Evolutionary conservation across 2,888 invertebrate species (phyloP), one percentile per base, ranked within the genome.

Genomic region (Macrosiphum euphorbiae): DNA sequence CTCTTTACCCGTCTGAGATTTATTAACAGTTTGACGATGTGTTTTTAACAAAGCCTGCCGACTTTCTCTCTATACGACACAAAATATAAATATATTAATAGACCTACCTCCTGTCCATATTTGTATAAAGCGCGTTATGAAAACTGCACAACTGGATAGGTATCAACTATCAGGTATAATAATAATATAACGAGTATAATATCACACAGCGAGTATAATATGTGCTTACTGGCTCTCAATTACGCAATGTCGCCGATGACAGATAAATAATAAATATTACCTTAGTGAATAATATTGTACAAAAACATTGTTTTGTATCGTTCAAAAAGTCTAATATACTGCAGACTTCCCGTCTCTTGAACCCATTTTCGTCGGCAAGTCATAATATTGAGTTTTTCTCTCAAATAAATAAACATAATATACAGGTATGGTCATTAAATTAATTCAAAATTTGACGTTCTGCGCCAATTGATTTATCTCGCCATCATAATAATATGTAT

Each of bases 201-300:
- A 88, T 58, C 55, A 41, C 58, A 55, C 88, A 13, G 20, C 44
- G 44, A n/a, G 55, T 44, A 58, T 0, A 3, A 16, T 24, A 58
- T 24, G 26, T 16, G 28, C 1, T 20, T 28, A 55, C 84, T 41
- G 85, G 44, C 55, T 55, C 28, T 58, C 28, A 44, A 85, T 91
- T 85, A 85, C n/a, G 5, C 26, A 91, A 91, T 44, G 41, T 86
- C 3, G 13, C 11, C 86, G 85, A 61, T 35, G 86, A 58, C 58
- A 35, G n/a, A 55, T 84, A 55, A 91, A 86, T 91, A 78, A 88
- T 88, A 41, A 35, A 55, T 35, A 61, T 89, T 5, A 35, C 35
- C 26, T 52, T 55, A 28, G 16, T 67, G n/a, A 78, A 55, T 16
- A 35, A 47, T 90, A 61, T 90, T 44, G 20, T 35, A 78, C 8